phyloP scores from a whole-genome alignment of 2,797 vertebrate species.

The Xiphophorus birchmanni region DNA sequence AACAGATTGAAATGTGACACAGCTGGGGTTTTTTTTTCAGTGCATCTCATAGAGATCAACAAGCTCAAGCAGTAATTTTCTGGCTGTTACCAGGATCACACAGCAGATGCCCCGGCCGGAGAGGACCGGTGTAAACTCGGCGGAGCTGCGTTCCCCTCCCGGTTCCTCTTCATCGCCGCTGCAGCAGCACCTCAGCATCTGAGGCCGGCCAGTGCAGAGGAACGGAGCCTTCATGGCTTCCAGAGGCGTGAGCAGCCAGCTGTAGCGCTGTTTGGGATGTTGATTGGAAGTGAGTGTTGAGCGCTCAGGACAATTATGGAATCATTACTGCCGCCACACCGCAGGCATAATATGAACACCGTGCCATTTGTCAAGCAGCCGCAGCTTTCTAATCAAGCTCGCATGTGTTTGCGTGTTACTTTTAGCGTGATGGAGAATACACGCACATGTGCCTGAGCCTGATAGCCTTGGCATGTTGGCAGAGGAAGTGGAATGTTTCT shows the following conservation, averaged over 20 bases:
- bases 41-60: slow-evolving; percentile 45
- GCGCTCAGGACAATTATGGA: slow-evolving; percentile 79
- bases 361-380: slow-evolving; percentile 77
- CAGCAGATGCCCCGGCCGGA: slow-evolving; percentile 45
- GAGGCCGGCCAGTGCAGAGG: slow-evolving; percentile 22
- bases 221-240: slow-evolving; percentile 51
- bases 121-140: slow-evolving; percentile 41
- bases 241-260: slow-evolving; percentile 70
- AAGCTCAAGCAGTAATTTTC: slow-evolving; percentile 46
- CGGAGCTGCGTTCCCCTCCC: slow-evolving; percentile 48
- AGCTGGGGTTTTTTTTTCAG: slow-evolving; percentile 40
- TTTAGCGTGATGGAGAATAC: slow-evolving; percentile 15
- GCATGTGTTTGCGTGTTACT: slow-evolving; percentile 62
- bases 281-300: slow-evolving; percentile 81
- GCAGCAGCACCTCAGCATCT: slow-evolving; percentile 40
- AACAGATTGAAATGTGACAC: slow-evolving; percentile 49
- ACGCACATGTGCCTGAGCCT: slow-evolving; percentile 12
- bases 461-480: slow-evolving; percentile 68
- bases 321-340: slow-evolving; percentile 75
- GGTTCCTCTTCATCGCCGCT: slow-evolving; percentile 50
- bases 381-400: slow-evolving; percentile 71
- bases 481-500: slow-evolving; percentile 75
- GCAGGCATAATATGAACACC: slow-evolving; percentile 78
- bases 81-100: slow-evolving; percentile 56
- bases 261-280: slow-evolving; percentile 70